Evolutionary conservation across 1,140 invertebrate genomes (phyloP).

Genomic region (Drosophila erecta): DNA sequence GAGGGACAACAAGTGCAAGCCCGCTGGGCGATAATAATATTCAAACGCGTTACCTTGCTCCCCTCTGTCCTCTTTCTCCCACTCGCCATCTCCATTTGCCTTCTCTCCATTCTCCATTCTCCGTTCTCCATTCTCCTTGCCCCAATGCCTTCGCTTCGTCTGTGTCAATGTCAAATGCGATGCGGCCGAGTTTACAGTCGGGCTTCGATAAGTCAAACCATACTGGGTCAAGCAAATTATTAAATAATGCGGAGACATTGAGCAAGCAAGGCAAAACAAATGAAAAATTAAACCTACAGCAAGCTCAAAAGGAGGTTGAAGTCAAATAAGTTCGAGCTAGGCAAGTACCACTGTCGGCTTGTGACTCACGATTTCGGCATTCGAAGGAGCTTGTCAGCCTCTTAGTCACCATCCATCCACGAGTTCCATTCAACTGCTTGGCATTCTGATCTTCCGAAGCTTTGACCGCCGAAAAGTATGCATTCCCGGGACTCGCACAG

Average conservation of each 20-base stretch:
- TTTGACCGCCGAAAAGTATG: constrained; percentile 11
- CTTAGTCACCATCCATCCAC: constrained; percentile 10
- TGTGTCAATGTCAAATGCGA: constrained; percentile 50
- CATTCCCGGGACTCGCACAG: not conserved
- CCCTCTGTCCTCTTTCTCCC: not conserved
- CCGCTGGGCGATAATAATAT: constrained; percentile 34
- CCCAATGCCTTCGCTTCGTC: constrained; percentile 30
- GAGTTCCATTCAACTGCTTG: not conserved
- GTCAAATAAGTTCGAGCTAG: not conserved
- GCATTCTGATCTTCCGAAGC: not conserved
- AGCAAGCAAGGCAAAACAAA: too few relatives aligned
- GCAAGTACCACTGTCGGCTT: not conserved
- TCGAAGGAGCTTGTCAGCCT: not conserved
- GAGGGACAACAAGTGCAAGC: not conserved
- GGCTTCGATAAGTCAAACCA: not conserved
- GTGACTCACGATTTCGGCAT: constrained; percentile 28
- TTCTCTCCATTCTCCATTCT: not conserved
- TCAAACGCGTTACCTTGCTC: constrained; percentile 32
- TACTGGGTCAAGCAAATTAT: not conserved
- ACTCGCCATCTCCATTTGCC: constrained; percentile 7
- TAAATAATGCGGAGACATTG: too few relatives aligned
- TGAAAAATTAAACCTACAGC: too few relatives aligned
- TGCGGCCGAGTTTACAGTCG: constrained; percentile 28
- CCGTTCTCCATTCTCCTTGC: constrained; percentile 27
- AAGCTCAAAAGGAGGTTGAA: not conserved